A percentile compares a stretch with the other conserved stretches of the same genome.
Evolutionary conservation across 2,888 invertebrate genomes (phyloP).

Genomic region (Neocrepidodera transversa): DNA sequence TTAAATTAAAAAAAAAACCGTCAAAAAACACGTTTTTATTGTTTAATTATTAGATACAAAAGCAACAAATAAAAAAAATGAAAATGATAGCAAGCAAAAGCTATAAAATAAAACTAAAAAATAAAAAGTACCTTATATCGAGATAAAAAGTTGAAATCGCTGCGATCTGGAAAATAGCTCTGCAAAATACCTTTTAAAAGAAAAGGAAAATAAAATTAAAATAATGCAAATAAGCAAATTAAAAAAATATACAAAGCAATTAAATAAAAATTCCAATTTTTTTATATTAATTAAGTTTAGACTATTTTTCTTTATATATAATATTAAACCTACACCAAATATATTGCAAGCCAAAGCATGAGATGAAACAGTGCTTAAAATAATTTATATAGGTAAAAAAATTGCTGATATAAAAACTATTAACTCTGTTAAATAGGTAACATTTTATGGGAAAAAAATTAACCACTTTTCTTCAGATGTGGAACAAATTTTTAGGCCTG

Average conservation of each 20-base stretch:
- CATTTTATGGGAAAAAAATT: too few relatives aligned
- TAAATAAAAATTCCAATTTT: neutral
- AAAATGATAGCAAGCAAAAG: slow-evolving; percentile 34
- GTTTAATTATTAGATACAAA: too few relatives aligned
- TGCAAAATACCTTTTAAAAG: slow-evolving; percentile 56
- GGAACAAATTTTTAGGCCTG: too few relatives aligned
- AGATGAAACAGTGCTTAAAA: neutral
- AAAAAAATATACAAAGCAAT: slow-evolving; percentile 2
- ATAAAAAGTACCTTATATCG: slow-evolving; percentile 55
- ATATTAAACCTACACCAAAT: slow-evolving; percentile 12
- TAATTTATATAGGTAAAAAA: too few relatives aligned
- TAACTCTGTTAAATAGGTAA: too few relatives aligned
- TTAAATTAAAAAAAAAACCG: too few relatives aligned
- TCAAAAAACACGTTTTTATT: too few relatives aligned
- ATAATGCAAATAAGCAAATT: slow-evolving; percentile 37
- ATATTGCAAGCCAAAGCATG: neutral
- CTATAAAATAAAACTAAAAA: slow-evolving; percentile 14
- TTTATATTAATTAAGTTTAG: too few relatives aligned
- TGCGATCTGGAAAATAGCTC: slow-evolving; percentile 57
- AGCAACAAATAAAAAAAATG: neutral
- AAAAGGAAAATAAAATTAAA: slow-evolving; percentile 43
- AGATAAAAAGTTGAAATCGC: slow-evolving; percentile 56
- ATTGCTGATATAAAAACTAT: too few relatives aligned
- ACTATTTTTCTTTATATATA: too few relatives aligned
- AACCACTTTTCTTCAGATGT: too few relatives aligned